These are phyloP conservation scores for Dysmachus trigonus DNA, from an alignment of 2,888 invertebrate genomes.

Conservation along the genomic window DNA sequence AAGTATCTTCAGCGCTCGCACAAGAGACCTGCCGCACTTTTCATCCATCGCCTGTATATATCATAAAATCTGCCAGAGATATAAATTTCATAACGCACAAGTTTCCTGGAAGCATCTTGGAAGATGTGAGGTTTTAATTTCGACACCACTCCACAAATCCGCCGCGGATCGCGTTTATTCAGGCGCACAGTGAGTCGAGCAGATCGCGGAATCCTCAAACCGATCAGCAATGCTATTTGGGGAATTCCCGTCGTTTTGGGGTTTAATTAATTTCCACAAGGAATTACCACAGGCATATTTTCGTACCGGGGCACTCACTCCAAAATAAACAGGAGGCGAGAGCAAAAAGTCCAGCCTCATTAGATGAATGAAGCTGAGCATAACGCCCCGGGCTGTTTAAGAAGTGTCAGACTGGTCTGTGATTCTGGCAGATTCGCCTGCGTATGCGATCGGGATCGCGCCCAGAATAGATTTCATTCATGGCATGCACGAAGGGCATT, in stretches of 20 bases:
- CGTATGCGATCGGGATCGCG: not conserved
- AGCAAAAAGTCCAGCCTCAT: conserved; percentile 29
- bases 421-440: not conserved
- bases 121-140: not conserved
- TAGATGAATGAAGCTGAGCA: conserved; percentile 38
- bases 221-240: conserved; percentile 24
- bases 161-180: not conserved
- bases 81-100: conserved; percentile 18
- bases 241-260: not conserved
- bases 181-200: not conserved
- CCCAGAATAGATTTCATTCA: conserved; percentile 37
- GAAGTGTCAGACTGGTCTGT: conserved; percentile 25
- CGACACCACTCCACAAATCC: not conserved
- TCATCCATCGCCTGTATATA: not conserved
- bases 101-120: not conserved
- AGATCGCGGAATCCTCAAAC: not conserved
- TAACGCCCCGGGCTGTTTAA: conserved; percentile 24
- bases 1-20: not conserved
- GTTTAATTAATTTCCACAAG: conserved; percentile 39
- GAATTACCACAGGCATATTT: not conserved
- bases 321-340: conserved; percentile 9
- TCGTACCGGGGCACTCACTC: not conserved
- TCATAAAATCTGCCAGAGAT: conserved; percentile 12
- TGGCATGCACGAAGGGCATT: not conserved
- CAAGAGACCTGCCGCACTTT: not conserved